A percentile compares a stretch with the other conserved stretches of the same genome.
phyloP scores from a whole-genome alignment of 30 jellyfish, hydroid and myxozoan genomes.

The Turritopsis rubra region DNA sequence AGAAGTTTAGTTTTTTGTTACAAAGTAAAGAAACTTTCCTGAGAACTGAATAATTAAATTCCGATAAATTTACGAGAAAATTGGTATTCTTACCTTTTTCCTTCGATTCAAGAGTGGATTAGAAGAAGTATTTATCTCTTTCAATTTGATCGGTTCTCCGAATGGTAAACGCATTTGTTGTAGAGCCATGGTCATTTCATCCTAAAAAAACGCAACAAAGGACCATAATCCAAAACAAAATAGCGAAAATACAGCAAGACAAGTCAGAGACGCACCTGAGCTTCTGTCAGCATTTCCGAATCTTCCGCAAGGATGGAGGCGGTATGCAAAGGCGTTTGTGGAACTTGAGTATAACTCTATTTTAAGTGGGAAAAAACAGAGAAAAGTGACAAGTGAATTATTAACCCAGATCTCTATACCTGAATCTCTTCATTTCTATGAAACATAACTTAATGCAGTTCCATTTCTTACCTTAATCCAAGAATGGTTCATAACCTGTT shows the following conservation, averaged over 20 bases:
- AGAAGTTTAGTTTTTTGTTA: too few relatives aligned
- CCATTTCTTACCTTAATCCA: conserved; percentile 73
- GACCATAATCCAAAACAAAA: background rate
- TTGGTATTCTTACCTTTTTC: conserved; percentile 30
- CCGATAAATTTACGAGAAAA: too few relatives aligned
- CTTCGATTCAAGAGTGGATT: conserved; percentile 86
- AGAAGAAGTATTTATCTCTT: conserved; percentile 76
- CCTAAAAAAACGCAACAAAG: conserved; percentile 38
- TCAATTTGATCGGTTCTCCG: conserved; percentile 74
- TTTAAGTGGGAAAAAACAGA: background rate
- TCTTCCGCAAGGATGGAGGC: conserved; percentile 79
- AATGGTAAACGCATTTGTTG: conserved; percentile 83
- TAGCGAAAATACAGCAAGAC: background rate
- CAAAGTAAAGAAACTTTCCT: too few relatives aligned
- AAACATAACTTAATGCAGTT: background rate
- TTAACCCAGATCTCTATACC: background rate
- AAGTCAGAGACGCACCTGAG: conserved; percentile 48
- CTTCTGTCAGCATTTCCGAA: conserved; percentile 69
- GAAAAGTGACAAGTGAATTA: background rate
- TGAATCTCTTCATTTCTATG: too few relatives aligned
- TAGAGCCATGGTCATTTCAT: conserved; percentile 86
- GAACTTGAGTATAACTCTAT: conserved; percentile 87
- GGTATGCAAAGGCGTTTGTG: conserved; percentile 88
- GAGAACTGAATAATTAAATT: too few relatives aligned
- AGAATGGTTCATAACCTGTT: conserved; percentile 88